Base-by-base conservation (phyloP, 2,113 vertebrate species). In the Glaucomys volans region DNA sequence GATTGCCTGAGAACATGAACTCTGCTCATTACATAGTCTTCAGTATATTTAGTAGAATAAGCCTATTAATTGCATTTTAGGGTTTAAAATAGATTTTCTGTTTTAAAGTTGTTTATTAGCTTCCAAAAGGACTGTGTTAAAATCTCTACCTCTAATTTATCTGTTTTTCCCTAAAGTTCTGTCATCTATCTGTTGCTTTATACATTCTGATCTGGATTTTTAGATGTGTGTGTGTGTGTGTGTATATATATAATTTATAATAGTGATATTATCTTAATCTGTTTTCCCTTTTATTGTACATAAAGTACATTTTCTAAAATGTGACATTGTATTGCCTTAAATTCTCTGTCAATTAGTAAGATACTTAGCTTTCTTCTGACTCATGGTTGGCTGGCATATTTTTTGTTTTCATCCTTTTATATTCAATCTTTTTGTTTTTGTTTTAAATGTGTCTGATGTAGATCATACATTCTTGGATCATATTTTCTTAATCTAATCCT, bases 1-100 rank as follows among this genome's bases (percentile, higher is more conserved):
- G 10, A 66, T 74, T 66, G 35, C 44, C 74, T 67, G 87, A 88
- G 37, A 92, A 57, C 52, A 74, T 44, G 17, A 47, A 83, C n/a
- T 54, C 32, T 86, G 71, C 35, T 69, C 22, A 66, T 57, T 85
- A 22, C 35, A 42, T 64, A 16, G 42, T 64, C 35, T 40, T 80
- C n/a, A 64, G 30, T 35, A 44, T n/a, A 80, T 64, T 44, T 79
- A 95, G 86, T 30, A 87, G 30, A 90, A 92, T 87, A 94, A 76
- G 26, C 2, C 88, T 62, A 83, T 44, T 83, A 69, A 77, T 84
- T 84, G 17, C 0, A 54, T 84, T 79, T 50, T 47, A n/a, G 13
- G 30, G 30, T 62, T 44, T 91, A 37, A 64, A 87, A 84, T 44
- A 92, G 2, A 59, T 76, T 57, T 88, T 62, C 12, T 79, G 54